Evolutionary conservation across 2,888 invertebrate genomes (phyloP).

Genomic region (Drosophila vallismaia): DNA sequence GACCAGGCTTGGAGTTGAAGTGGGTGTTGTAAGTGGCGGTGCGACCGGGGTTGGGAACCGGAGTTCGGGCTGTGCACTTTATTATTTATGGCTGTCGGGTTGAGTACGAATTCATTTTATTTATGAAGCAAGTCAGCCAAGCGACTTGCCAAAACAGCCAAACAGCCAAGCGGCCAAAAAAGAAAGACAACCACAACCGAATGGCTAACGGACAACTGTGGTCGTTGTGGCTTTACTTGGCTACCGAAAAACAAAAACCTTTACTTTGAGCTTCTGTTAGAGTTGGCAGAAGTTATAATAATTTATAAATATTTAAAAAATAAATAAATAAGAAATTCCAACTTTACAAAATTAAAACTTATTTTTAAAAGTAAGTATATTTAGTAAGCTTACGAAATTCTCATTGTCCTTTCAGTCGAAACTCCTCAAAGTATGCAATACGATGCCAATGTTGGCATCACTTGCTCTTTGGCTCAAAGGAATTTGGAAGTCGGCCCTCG

Average conservation of each 20-base stretch:
- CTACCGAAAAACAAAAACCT: constrained; percentile 23
- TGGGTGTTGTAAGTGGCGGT: constrained; percentile 45
- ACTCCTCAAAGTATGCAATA: constrained; percentile 51
- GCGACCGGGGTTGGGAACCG: constrained; percentile 1
- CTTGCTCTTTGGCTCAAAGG: constrained; percentile 48
- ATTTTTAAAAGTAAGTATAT: neutral
- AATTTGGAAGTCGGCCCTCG: constrained; percentile 16
- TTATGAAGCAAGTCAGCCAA: constrained; percentile 71
- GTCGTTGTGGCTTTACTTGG: constrained; percentile 25
- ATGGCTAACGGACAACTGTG: constrained; percentile 59
- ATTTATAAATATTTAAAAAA: neutral
- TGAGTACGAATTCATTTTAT: constrained; percentile 76
- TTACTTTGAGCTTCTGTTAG: neutral
- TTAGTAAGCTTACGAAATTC: neutral
- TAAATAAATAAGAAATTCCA: too few relatives aligned
- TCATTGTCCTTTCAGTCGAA: constrained; percentile 2
- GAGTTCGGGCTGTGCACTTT: constrained; percentile 59
- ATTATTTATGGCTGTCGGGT: constrained; percentile 75
- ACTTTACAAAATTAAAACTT: too few relatives aligned
- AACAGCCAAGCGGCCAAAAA: constrained; percentile 25
- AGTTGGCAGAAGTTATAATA: neutral
- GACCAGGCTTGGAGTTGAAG: constrained; percentile 43
- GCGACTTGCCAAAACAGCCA: constrained; percentile 45
- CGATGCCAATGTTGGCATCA: constrained; percentile 45
- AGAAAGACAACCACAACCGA: constrained; percentile 45